Evolutionary conservation across 1,140 invertebrate species (phyloP).

Genomic region (Platyscapa corneri): DNA sequence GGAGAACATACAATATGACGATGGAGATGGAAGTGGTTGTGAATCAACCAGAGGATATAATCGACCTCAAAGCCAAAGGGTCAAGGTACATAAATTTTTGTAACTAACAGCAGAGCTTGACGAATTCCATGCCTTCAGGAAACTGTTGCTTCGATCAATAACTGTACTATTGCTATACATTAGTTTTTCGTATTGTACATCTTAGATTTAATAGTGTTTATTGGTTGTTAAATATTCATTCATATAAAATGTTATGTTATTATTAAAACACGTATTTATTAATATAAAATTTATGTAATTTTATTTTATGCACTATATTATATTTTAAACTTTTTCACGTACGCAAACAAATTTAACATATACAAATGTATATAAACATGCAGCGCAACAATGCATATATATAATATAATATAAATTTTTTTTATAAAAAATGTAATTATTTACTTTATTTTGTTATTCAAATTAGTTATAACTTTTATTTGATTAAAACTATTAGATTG

Average conservation of each 20-base stretch:
- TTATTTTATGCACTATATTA: not conserved
- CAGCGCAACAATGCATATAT: no score
- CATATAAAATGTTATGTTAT: no score
- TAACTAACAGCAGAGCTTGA: not conserved
- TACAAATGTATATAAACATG: no score
- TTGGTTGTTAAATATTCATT: no score
- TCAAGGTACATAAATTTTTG: constrained; percentile 25
- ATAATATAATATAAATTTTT: no score
- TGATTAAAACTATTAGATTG: not conserved
- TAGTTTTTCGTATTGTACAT: not conserved
- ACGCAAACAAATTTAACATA: not conserved
- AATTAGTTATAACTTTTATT: not conserved
- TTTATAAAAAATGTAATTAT: no score
- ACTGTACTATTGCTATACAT: not conserved
- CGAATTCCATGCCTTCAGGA: constrained; percentile 13
- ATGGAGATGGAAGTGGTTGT: constrained; percentile 32
- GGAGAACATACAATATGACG: constrained; percentile 38
- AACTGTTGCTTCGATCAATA: constrained; percentile 52
- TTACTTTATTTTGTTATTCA: not conserved
- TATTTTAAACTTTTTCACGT: not conserved
- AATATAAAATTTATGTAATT: not conserved
- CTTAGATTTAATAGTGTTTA: no score
- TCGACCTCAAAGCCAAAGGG: constrained; percentile 39
- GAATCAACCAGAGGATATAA: constrained; percentile 7
- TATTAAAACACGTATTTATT: no score